A percentile compares a stretch with the other conserved stretches of the same genome.
phyloP scores from a whole-genome alignment of 2,113 vertebrate genomes.

The Chionis minor region DNA sequence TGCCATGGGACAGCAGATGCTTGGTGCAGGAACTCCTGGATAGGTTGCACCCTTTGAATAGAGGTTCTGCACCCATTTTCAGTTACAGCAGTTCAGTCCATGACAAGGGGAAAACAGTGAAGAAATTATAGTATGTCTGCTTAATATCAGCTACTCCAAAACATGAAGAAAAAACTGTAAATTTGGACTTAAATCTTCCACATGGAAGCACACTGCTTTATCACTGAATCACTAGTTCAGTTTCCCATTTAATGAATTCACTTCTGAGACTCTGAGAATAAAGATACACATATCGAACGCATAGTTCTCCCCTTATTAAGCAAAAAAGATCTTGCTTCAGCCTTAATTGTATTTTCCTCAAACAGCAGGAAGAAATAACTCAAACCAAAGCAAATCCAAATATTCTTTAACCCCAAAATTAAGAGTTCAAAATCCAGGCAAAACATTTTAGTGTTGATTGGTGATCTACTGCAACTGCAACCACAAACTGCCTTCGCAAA shows the following conservation, averaged over 20 bases:
- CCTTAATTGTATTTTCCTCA: neutral
- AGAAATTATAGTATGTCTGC: neutral
- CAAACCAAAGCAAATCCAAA: neutral
- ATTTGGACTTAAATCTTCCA: neutral
- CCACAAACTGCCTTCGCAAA: neutral
- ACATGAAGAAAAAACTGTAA: neutral
- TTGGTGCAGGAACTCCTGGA: neutral
- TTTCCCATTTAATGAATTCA: neutral
- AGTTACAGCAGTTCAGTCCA: neutral
- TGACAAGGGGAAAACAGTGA: neutral
- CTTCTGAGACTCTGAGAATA: slow-evolving; percentile 11
- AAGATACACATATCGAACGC: neutral
- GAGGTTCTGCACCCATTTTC: neutral
- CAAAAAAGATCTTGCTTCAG: neutral
- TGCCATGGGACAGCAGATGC: neutral
- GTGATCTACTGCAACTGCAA: neutral
- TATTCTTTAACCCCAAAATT: neutral
- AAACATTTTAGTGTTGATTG: neutral
- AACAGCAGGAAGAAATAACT: slow-evolving; percentile 20
- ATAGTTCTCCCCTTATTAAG: slow-evolving; percentile 1
- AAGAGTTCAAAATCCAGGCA: neutral
- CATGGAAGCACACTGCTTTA: neutral
- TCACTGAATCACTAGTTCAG: neutral
- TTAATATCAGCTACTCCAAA: neutral
- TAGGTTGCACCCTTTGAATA: neutral